A percentile compares a stretch with the other conserved stretches of the same genome.
phyloP scores from a whole-genome alignment of 2,888 invertebrate species.

The Coleophora flavipennella region DNA sequence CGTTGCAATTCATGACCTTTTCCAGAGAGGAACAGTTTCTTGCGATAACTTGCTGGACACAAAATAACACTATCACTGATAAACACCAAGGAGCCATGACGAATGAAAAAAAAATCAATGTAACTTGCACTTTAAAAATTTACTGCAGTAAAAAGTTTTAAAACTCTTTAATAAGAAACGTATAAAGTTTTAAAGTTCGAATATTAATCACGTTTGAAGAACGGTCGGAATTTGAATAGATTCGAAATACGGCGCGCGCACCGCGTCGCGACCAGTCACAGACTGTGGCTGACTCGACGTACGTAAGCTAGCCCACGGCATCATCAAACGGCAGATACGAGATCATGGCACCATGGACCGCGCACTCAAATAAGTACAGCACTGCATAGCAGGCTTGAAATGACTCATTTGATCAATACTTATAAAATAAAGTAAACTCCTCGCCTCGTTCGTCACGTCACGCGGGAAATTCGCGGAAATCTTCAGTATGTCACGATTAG shows the following conservation, averaged over 20 bases:
- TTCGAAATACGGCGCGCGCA: slow-evolving; percentile 26
- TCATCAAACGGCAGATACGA: background rate
- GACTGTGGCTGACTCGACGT: slow-evolving; percentile 26
- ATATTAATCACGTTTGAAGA: slow-evolving; percentile 29
- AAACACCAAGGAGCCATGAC: slow-evolving; percentile 43
- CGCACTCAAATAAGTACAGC: too few relatives aligned
- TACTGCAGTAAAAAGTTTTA: too few relatives aligned
- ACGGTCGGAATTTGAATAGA: background rate
- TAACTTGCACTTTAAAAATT: too few relatives aligned
- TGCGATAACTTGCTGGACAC: slow-evolving; percentile 36
- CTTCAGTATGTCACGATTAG: slow-evolving; percentile 5
- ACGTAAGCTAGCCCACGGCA: slow-evolving; percentile 8
- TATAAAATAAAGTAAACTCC: too few relatives aligned
- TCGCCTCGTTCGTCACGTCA: slow-evolving; percentile 6
- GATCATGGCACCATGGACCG: too few relatives aligned
- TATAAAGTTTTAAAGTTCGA: too few relatives aligned
- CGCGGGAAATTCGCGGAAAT: slow-evolving; percentile 49
- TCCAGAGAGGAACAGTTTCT: slow-evolving; percentile 23
- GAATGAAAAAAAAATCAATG: slow-evolving; percentile 10
- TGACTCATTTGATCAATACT: slow-evolving; percentile 34
- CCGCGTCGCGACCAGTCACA: slow-evolving; percentile 23
- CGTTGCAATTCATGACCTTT: slow-evolving; percentile 36
- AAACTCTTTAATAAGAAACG: too few relatives aligned
- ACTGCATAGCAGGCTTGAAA: slow-evolving; percentile 17
- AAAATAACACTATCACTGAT: slow-evolving; percentile 35